These are phyloP conservation scores for Bucorvus abyssinicus DNA, from an alignment of 2,797 vertebrate genomes.

Conservation along the genomic window DNA sequence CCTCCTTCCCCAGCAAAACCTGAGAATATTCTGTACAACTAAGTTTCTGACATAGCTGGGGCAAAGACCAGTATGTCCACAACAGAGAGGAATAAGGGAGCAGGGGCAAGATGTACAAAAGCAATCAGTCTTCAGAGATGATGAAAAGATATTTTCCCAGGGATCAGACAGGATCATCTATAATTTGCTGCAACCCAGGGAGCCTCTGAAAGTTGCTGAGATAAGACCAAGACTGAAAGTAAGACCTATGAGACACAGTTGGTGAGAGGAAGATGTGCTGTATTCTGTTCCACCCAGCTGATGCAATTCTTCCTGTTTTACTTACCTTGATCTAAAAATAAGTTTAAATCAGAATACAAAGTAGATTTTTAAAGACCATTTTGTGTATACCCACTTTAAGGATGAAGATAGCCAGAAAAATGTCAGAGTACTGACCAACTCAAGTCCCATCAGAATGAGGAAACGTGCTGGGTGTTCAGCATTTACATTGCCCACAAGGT, in stretches of 20 bases:
- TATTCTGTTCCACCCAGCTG: background rate
- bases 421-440: background rate
- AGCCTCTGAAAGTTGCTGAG: background rate
- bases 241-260: background rate
- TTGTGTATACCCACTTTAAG: background rate
- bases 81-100: background rate
- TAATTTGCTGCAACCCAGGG: conserved; percentile 33
- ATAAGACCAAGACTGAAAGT: background rate
- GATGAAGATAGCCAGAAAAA: background rate
- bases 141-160: background rate
- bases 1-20: background rate
- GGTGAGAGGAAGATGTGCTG: background rate
- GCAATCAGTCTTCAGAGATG: background rate
- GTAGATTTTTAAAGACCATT: background rate
- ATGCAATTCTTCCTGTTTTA: background rate
- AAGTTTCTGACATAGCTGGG: background rate
- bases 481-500: background rate
- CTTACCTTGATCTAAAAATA: background rate
- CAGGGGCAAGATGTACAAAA: conserved; percentile 1
- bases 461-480: background rate
- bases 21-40: background rate
- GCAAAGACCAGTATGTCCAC: background rate
- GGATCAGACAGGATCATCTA: conserved; percentile 10
- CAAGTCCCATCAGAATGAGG: background rate
- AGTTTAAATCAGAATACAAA: background rate